These are phyloP conservation scores for Corythaeola cristata DNA, from an alignment of 2,113 vertebrate species.

Conservation along the genomic window DNA sequence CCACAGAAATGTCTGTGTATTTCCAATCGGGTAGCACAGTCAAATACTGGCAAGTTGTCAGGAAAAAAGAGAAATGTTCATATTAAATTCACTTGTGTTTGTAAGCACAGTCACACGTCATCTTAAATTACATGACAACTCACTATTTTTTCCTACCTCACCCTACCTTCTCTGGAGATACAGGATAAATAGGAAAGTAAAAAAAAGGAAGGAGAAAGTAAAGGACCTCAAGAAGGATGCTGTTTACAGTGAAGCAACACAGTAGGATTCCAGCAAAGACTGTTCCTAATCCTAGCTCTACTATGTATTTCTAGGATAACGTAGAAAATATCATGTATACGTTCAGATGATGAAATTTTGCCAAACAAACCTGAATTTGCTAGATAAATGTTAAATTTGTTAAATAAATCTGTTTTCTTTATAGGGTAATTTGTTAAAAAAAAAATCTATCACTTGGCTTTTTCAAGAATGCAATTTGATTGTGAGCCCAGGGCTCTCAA, in stretches of 20 bases:
- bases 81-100: neutral
- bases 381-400: neutral
- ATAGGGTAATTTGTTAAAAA: neutral
- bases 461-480: neutral
- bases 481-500: neutral
- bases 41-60: neutral
- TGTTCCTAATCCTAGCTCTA: neutral
- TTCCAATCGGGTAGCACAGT: neutral
- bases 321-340: neutral
- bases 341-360: neutral
- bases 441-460: neutral
- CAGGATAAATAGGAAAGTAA: neutral
- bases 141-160: neutral
- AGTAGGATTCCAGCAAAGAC: neutral
- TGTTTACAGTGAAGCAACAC: neutral
- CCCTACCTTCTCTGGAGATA: neutral
- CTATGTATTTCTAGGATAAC: neutral
- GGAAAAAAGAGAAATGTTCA: neutral
- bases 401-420: neutral
- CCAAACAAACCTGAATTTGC: neutral
- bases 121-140: neutral
- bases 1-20: neutral
- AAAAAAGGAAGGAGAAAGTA: neutral
- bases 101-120: neutral
- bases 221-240: neutral